Conservation (phyloP, 2,888 invertebrate species). For the Ennomos fuscantarius region DNA sequence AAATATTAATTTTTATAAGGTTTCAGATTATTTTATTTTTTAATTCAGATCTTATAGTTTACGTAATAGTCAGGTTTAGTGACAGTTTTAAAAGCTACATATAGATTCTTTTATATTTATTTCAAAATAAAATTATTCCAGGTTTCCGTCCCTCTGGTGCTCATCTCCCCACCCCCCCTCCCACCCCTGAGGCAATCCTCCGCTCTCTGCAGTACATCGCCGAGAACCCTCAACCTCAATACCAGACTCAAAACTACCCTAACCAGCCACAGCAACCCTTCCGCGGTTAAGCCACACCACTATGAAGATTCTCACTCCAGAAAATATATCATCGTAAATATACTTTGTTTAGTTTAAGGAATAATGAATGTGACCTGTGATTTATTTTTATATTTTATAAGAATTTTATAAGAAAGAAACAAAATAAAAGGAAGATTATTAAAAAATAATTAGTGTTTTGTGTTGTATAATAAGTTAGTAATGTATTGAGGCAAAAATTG, state of each 20-base stretch:
- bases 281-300: constrained; percentile 60
- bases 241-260: constrained; percentile 47
- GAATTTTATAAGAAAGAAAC: constrained; percentile 37
- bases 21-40: too few relatives aligned
- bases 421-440: constrained; percentile 28
- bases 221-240: constrained; percentile 66
- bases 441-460: neutral
- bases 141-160: constrained; percentile 87
- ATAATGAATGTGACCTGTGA: constrained; percentile 74
- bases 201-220: constrained; percentile 79
- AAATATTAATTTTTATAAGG: too few relatives aligned
- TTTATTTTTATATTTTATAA: constrained; percentile 61
- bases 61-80: too few relatives aligned
- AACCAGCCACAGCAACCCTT: constrained; percentile 48
- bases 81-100: too few relatives aligned
- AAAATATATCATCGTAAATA: constrained; percentile 46
- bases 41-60: too few relatives aligned
- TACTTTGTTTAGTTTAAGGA: constrained; percentile 48
- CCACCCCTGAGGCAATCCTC: constrained; percentile 85
- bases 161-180: constrained; percentile 87
- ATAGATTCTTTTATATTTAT: too few relatives aligned
- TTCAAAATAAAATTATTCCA: constrained; percentile 40
- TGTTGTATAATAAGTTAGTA: too few relatives aligned
- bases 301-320: constrained; percentile 27
- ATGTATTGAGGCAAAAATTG: too few relatives aligned